Conservation (phyloP, 2,888 invertebrate genomes). For the Synanthedon tipuliformis region DNA sequence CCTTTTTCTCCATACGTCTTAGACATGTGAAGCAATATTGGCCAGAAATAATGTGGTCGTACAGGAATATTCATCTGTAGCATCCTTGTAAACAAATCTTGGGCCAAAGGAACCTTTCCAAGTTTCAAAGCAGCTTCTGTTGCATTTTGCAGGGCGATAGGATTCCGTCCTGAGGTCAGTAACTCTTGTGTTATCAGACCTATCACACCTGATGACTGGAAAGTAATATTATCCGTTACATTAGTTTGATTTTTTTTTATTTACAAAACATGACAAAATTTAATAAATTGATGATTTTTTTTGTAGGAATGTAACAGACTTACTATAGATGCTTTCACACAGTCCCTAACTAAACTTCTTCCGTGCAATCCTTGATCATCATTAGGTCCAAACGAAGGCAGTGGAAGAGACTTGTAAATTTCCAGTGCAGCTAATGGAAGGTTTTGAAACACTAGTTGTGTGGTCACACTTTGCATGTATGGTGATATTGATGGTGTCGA, state of each 20-base stretch:
- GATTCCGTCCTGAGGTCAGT: conserved; percentile 54
- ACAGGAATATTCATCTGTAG: conserved; percentile 43
- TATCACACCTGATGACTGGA: conserved; percentile 55
- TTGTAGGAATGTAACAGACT: conserved; percentile 12
- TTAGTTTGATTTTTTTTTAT: too few relatives aligned
- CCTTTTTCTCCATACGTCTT: conserved; percentile 66
- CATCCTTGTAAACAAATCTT: conserved; percentile 56
- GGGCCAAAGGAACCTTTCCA: conserved; percentile 49
- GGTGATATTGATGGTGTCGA: conserved; percentile 51
- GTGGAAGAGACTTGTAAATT: conserved; percentile 58
- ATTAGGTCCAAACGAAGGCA: conserved; percentile 55
- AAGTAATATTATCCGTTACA: conserved; percentile 8
- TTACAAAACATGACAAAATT: too few relatives aligned
- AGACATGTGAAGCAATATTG: conserved; percentile 63
- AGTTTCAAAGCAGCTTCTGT: conserved; percentile 64
- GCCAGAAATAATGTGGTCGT: conserved; percentile 77
- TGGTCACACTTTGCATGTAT: conserved; percentile 60
- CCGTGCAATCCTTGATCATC: conserved; percentile 69
- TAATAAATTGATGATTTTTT: too few relatives aligned
- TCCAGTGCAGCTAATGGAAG: conserved; percentile 57
- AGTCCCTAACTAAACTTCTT: conserved; percentile 66
- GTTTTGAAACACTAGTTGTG: conserved; percentile 61
- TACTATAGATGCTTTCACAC: conserved; percentile 66
- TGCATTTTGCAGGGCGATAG: conserved; percentile 60
- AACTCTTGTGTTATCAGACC: conserved; percentile 53